Percentiles rank a stretch among this genome's conserved stretches.
Conservation (phyloP, 2,797 vertebrate genomes). For the Macropus fuliginosus region DNA sequence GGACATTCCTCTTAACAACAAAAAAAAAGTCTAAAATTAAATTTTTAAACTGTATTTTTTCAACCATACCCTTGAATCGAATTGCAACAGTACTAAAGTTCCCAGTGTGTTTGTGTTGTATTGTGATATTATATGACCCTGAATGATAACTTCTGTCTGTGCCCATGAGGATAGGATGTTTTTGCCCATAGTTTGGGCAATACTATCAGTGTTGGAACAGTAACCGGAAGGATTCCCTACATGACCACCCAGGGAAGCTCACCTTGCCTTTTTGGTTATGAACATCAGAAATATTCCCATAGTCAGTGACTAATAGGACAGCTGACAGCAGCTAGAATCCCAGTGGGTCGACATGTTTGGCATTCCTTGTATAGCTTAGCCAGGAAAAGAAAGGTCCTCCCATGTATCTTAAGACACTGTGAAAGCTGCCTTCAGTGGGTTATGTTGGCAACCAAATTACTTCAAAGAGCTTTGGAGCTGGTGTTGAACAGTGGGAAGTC, state of each 20-base stretch:
- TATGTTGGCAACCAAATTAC: not conserved
- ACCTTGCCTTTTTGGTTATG: not conserved
- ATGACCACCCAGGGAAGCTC: not conserved
- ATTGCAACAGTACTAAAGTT: not conserved
- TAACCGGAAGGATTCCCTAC: not conserved
- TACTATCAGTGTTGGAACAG: no score
- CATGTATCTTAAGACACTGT: not conserved
- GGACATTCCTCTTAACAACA: not conserved
- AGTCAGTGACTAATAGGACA: not conserved
- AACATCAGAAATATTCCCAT: not conserved
- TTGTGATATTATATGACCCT: not conserved
- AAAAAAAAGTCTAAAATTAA: not conserved
- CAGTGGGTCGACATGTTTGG: not conserved
- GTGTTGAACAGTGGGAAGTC: not conserved
- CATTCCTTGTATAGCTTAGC: not conserved
- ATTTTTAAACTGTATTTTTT: not conserved
- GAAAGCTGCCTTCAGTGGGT: not conserved
- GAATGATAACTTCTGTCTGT: not conserved
- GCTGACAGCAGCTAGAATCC: not conserved
- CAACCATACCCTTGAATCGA: not conserved
- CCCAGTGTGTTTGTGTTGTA: not conserved
- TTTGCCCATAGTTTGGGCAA: not conserved
- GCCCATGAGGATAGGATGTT: not conserved
- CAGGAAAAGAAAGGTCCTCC: not conserved
- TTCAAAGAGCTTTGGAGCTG: not conserved